Base-by-base conservation (phyloP, 2,888 invertebrate species). In the Lithophane leautieri region DNA sequence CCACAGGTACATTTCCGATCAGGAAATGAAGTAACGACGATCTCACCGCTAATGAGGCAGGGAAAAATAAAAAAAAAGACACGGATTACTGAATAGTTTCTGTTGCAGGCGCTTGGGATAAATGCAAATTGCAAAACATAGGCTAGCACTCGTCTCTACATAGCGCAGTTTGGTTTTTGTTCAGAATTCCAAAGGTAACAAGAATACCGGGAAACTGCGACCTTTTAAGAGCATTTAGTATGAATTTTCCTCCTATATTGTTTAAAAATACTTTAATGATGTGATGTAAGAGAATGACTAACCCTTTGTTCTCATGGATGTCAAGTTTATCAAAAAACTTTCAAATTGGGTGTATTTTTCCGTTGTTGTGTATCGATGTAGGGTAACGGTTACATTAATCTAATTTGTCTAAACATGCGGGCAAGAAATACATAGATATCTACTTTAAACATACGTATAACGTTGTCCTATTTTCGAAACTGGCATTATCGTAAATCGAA, bases 361-460 rank as follows among this genome's bases (percentile, higher is more conserved):
- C 60, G 67, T 47, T 81, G 34, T 67, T 81, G 28, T 73, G 28
- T 47, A 8, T 19, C 40, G 4, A 76, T 74, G 74, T 86, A 73
- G 81, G 81, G 60, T 79, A 86, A 88, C 79, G 69, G 67, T 68
- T 47, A 65, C 71, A 76, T 85, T 75, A 79, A 81, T 82, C 79
- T 86, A 70, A 77, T 83, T 80, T 80, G 70, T 71, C 74, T 81
- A 81, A 79, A 78, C 83, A 86, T 82, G 81, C 85, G 88, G 81
- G 88, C 62, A 70, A 75, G 66, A 70, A 42, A 63, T 58, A 52
- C 25, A 52, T 40, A 76, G 14, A 56, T 52, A 70, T n/a, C 28
- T 65, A 65, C 44, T 67, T 54, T 54, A 63, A 44, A 54, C 50
- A 40, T 22, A 44, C 7, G 56, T 65, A 62, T 25, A 70, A 42